A percentile compares a stretch with the other conserved stretches of the same genome.
These are phyloP conservation scores for Phalacrocorax carbo DNA, from an alignment of 2,113 vertebrate genomes.

Conservation along the genomic window DNA sequence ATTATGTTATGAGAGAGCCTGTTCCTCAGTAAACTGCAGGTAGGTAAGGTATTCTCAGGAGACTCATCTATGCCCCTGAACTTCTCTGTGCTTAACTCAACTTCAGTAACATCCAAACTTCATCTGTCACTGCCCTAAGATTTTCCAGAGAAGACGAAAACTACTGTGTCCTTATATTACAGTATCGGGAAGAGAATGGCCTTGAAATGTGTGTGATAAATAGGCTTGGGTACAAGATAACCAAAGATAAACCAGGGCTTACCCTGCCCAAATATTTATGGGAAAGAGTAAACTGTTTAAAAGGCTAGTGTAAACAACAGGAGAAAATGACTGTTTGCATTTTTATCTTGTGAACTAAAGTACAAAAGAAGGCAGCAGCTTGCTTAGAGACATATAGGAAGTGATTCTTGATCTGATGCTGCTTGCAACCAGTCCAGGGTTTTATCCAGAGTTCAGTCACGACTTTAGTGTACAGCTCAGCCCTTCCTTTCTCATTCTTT, in stretches of 20 bases:
- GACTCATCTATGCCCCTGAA: not conserved
- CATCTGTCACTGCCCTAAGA: not conserved
- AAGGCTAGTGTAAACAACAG: not conserved
- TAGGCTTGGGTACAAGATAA: not conserved
- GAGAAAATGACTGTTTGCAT: not conserved
- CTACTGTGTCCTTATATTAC: fast-evolving
- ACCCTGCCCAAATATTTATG: not conserved
- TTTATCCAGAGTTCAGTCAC: not conserved
- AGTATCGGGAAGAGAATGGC: not conserved
- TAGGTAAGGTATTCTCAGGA: not conserved
- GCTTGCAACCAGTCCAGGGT: not conserved
- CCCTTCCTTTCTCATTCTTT: not conserved
- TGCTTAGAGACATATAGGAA: not conserved
- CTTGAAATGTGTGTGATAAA: not conserved
- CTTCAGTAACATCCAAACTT: not conserved
- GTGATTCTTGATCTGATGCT: not conserved
- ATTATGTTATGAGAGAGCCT: not conserved
- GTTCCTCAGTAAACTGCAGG: not conserved
- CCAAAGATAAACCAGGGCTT: not conserved
- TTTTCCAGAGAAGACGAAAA: not conserved
- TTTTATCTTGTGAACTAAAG: not conserved
- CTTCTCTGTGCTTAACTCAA: not conserved
- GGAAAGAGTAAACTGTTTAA: not conserved
- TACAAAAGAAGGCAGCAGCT: not conserved
- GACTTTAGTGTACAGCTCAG: not conserved